Conservation (phyloP, 2,888 invertebrate species). For the Neocrepidodera transversa region DNA sequence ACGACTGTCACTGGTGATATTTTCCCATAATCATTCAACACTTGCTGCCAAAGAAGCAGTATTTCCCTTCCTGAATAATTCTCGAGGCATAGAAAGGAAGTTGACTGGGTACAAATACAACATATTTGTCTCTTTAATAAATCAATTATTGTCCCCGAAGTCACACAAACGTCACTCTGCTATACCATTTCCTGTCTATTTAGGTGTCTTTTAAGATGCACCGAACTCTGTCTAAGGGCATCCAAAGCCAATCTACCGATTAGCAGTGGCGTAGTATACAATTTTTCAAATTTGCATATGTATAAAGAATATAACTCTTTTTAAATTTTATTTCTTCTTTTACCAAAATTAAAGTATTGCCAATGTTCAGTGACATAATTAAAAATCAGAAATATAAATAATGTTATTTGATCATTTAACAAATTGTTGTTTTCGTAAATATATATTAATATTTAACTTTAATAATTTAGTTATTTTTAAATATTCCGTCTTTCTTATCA, state of each 20-base stretch:
- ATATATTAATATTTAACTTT: no score
- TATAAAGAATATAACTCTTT: no score
- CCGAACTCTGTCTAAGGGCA: constrained; percentile 1
- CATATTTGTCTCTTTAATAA: constrained; percentile 41
- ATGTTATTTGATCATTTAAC: no score
- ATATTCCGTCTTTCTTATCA: background rate
- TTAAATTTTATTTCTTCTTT: no score
- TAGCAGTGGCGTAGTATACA: background rate
- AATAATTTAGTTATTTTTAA: no score
- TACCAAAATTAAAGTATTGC: no score
- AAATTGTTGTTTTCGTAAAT: no score
- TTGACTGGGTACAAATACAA: constrained; percentile 31
- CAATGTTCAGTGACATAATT: no score
- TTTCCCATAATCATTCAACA: constrained; percentile 11
- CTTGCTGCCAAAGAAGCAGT: constrained; percentile 14
- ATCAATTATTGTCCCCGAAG: constrained; percentile 40
- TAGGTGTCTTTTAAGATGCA: constrained; percentile 36
- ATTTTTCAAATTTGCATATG: no score
- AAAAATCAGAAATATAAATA: no score
- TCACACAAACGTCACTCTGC: constrained; percentile 34
- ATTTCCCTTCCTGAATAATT: constrained; percentile 31
- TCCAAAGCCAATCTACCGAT: constrained; percentile 1
- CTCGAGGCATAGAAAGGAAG: constrained; percentile 32
- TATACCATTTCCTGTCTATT: constrained; percentile 39
- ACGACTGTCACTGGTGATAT: constrained; percentile 6